These are phyloP conservation scores for Barnardius zonarius DNA, from an alignment of 2,113 vertebrate species.

Conservation along the genomic window DNA sequence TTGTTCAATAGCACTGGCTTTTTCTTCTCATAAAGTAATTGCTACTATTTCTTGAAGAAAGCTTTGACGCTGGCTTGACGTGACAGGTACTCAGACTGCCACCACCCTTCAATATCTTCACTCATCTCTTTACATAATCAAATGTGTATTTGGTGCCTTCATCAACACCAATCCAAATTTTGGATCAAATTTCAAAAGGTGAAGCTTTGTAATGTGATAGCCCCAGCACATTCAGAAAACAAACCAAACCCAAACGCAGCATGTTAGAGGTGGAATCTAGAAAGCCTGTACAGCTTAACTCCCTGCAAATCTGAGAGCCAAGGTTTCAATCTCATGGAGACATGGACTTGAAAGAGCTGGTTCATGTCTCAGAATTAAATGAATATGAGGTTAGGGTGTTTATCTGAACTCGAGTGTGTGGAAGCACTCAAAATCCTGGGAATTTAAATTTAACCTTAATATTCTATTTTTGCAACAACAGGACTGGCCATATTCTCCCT, in stretches of 20 bases:
- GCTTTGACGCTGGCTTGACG: neutral
- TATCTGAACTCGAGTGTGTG: neutral
- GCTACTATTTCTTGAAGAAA: neutral
- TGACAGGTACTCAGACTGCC: neutral
- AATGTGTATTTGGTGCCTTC: neutral
- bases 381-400: neutral
- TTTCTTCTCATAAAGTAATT: neutral
- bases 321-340: neutral
- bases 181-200: neutral
- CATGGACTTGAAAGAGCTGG: neutral
- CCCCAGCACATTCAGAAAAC: neutral
- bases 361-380: neutral
- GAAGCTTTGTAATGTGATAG: neutral
- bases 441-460: neutral
- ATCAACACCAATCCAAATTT: neutral
- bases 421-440: neutral
- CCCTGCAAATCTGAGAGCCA: neutral
- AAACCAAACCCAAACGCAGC: neutral
- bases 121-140: neutral
- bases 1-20: accelerated
- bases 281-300: neutral
- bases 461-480: neutral
- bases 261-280: neutral
- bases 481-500: neutral
- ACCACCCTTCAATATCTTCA: neutral